Conservation (phyloP, 2,113 vertebrate genomes). For the Athene noctua region DNA sequence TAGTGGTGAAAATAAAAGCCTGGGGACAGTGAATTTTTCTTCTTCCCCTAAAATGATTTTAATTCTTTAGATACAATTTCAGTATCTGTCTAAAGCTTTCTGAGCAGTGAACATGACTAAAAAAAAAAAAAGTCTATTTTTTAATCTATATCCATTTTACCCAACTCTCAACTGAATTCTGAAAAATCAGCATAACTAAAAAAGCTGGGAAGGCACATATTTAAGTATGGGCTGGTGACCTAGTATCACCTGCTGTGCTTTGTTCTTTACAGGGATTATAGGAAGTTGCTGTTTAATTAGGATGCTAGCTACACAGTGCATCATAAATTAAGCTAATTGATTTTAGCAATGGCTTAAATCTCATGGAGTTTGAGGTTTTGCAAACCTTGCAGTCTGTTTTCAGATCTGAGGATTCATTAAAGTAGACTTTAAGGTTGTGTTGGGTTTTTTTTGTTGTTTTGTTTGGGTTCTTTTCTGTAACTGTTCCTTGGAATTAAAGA, state of each 20-base stretch:
- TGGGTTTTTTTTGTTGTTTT: neutral
- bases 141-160: neutral
- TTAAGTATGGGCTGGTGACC: neutral
- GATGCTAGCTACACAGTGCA: neutral
- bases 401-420: neutral
- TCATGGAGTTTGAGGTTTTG: neutral
- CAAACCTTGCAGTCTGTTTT: neutral
- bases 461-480: neutral
- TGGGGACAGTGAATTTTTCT: neutral
- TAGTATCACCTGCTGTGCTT: neutral
- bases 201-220: neutral
- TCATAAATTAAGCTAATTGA: neutral
- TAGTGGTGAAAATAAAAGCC: neutral
- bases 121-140: neutral
- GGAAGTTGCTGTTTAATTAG: neutral
- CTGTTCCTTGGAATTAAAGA: neutral
- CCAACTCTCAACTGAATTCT: neutral
- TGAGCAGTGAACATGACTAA: neutral
- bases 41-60: neutral
- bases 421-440: neutral
- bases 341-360: neutral
- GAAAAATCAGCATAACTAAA: neutral
- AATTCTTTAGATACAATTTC: neutral
- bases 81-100: neutral
- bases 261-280: neutral